A percentile compares a stretch with the other conserved stretches of the same genome.
phyloP scores from a whole-genome alignment of 2,797 vertebrate species.

The Diplodus sargus region DNA sequence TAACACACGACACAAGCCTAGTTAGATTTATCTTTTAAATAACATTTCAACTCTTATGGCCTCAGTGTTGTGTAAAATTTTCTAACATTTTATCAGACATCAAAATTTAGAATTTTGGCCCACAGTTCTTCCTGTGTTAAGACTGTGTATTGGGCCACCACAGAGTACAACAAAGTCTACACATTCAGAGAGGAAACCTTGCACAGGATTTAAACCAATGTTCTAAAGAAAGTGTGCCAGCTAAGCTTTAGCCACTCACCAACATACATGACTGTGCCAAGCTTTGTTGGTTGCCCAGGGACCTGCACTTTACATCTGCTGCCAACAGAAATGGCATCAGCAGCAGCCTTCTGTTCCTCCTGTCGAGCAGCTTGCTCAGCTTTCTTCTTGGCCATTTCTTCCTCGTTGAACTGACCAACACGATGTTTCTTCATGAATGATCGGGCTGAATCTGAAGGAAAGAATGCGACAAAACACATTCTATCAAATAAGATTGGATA shows the following conservation, averaged over 20 bases:
- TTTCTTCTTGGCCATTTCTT: constrained; percentile 81
- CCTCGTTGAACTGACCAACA: constrained; percentile 86
- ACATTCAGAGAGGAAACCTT: constrained; percentile 30
- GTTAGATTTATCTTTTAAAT: too few relatives aligned
- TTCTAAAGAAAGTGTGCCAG: constrained; percentile 27
- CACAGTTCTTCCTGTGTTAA: not conserved
- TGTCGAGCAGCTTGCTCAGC: constrained; percentile 76
- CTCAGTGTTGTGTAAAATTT: too few relatives aligned
- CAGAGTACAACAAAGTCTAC: constrained; percentile 21
- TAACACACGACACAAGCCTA: too few relatives aligned
- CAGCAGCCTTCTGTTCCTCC: constrained; percentile 82
- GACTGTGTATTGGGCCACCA: not conserved
- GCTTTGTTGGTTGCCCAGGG: constrained; percentile 85
- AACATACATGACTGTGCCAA: constrained; percentile 92
- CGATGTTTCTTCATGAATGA: constrained; percentile 90
- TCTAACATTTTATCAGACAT: too few relatives aligned
- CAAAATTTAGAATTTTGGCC: not conserved
- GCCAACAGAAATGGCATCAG: constrained; percentile 84
- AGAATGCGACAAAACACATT: not conserved
- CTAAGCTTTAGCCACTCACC: constrained; percentile 81
- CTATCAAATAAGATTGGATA: not conserved
- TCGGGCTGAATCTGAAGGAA: constrained; percentile 84
- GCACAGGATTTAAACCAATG: constrained; percentile 10
- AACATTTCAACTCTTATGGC: too few relatives aligned
- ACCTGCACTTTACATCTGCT: constrained; percentile 88